Evolutionary conservation across 1,140 invertebrate species (phyloP).

Genomic region (Pseudomyrmex sp.): DNA sequence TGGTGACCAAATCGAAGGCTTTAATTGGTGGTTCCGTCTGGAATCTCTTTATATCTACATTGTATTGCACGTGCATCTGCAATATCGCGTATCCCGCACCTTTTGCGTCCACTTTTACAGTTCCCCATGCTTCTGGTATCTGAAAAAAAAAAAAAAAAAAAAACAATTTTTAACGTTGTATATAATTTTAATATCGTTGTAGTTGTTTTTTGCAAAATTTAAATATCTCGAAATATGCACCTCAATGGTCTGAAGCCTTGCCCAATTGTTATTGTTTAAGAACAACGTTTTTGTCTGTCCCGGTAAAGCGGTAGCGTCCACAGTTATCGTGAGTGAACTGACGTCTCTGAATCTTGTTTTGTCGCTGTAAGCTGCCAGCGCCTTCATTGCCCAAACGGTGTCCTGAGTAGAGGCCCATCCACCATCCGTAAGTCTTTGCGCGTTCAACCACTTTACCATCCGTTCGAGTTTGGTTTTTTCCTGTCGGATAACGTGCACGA

Average conservation of each 20-base stretch:
- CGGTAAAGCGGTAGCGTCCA: conserved; percentile 94
- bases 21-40: conserved; percentile 93
- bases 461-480: conserved; percentile 90
- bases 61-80: conserved; percentile 97
- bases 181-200: neutral
- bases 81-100: conserved; percentile 96
- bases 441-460: conserved; percentile 97
- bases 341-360: conserved; percentile 94
- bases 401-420: conserved; percentile 98
- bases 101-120: conserved; percentile 94
- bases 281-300: conserved; percentile 88
- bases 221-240: conserved; percentile 80
- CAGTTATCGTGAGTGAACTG: conserved; percentile 91
- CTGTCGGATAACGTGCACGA: conserved; percentile 94
- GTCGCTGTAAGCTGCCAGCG: conserved; percentile 95
- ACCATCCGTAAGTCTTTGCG: conserved; percentile 95
- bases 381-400: conserved; percentile 95
- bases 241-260: conserved; percentile 90
- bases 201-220: neutral
- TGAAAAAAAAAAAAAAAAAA: conserved; percentile 76
- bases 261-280: conserved; percentile 91
- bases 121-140: conserved; percentile 97
- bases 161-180: neutral
- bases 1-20: conserved; percentile 91
- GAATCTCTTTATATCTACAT: conserved; percentile 95